Conservation (phyloP, 2,797 vertebrate species). For the Falco rusticolus region DNA sequence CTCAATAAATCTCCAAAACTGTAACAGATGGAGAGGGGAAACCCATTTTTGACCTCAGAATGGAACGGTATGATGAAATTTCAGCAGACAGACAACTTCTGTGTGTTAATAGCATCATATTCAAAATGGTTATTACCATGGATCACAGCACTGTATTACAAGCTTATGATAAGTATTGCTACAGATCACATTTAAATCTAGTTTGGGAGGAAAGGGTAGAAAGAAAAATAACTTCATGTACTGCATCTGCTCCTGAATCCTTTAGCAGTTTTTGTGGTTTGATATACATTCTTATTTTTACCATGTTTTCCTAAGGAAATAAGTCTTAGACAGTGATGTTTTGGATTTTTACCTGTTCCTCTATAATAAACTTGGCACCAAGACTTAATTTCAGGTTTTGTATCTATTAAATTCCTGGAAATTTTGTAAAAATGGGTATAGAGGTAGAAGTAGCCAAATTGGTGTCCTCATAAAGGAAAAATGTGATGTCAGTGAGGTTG, state of each 20-base stretch:
- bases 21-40: slow-evolving; percentile 10
- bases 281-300: not conserved
- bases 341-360: not conserved
- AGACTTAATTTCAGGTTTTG: not conserved
- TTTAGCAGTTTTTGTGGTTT: not conserved
- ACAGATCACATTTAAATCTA: not conserved
- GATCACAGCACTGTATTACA: not conserved
- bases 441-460: not conserved
- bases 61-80: not conserved
- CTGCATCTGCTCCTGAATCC: not conserved
- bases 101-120: not conserved
- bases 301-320: not conserved
- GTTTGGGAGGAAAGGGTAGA: not conserved
- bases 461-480: not conserved
- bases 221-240: not conserved
- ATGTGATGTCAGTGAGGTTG: not conserved
- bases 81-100: not conserved
- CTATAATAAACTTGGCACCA: not conserved
- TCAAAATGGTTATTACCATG: slow-evolving; percentile 1
- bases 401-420: not conserved
- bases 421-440: not conserved
- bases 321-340: not conserved
- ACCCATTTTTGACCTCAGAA: slow-evolving; percentile 41
- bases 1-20: slow-evolving; percentile 11
- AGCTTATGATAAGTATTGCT: not conserved